phyloP scores from a whole-genome alignment of 1,140 invertebrate species.

The Aricia agestis region DNA sequence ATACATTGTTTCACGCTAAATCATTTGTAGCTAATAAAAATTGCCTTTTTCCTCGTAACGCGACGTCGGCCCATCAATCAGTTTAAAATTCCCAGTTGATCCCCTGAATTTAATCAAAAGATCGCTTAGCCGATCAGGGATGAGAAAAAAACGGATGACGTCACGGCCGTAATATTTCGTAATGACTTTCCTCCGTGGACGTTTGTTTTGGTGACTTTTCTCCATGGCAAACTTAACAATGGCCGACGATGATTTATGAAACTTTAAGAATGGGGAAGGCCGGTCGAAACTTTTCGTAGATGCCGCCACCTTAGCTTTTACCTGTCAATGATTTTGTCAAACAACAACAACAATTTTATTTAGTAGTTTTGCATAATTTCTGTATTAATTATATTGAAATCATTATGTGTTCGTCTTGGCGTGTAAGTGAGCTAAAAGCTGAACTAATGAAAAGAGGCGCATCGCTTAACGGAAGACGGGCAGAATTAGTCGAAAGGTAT shows the following conservation, averaged over 20 bases:
- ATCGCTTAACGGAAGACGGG: too few species aligned
- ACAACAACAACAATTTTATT: too few species aligned
- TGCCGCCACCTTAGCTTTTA: too few species aligned
- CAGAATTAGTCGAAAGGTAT: too few species aligned
- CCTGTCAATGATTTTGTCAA: too few species aligned
- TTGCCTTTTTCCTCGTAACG: slow-evolving; percentile 59
- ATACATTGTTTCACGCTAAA: slow-evolving; percentile 54
- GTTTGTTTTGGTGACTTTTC: not conserved
- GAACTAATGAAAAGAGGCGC: too few species aligned
- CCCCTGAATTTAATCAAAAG: slow-evolving; percentile 74
- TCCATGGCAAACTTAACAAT: not conserved
- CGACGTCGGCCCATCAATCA: slow-evolving; percentile 70
- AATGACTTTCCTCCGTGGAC: slow-evolving; percentile 7
- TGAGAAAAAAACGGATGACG: slow-evolving; percentile 69
- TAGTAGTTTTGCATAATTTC: too few species aligned
- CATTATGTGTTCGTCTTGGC: too few species aligned
- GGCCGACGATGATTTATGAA: not conserved
- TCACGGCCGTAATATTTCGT: slow-evolving; percentile 61
- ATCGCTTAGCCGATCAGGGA: slow-evolving; percentile 66
- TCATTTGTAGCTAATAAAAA: slow-evolving; percentile 69
- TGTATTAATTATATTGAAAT: too few species aligned
- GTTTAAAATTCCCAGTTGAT: slow-evolving; percentile 71
- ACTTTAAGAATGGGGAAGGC: too few species aligned
- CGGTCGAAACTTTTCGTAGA: too few species aligned
- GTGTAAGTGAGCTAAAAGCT: too few species aligned